Base-by-base conservation (phyloP, 2,888 invertebrate species). In the Pyrgus malvae region DNA sequence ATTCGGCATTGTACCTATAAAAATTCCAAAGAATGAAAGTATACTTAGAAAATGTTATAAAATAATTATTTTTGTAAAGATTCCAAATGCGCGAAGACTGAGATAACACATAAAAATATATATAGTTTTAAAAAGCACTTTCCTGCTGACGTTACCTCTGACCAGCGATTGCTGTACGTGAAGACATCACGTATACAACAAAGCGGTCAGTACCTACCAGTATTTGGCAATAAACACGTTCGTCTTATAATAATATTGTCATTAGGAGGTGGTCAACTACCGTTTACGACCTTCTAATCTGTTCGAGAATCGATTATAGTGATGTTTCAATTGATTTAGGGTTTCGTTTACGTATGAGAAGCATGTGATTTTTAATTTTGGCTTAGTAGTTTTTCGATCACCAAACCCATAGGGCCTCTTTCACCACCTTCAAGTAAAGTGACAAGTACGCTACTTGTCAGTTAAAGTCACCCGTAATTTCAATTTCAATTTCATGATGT, bases 231-330 rank as follows among this genome's bases (percentile, higher is more conserved):
- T 70, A 74, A 74, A 76, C 70, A 63, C 66, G 63, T 68, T 64
- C 58, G 66, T 58, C 65, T 76, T 78, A 76, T 71, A 79, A 82
- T 83, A 81, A 81, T 80, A 82, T 82, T 83, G 76, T 79, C 80
- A 81, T 83, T 82, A 83, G 72, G 59, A 64, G 51, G 60, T 66
- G 67, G 66, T 60, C 49, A 58, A 54, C 64, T 60, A 33, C 56
- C 38, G 51, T 65, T 76, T 76, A 70, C 44, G 44, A 44, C 44
- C 51, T 53, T 45, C 37, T 45, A 45, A 53, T 53, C 42, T 53
- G 14, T 38, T 27, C 25, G 21, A 37, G 42, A 44, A 45, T 45
- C 38, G 29, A 45, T 45, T 37, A 29, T 31, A 40, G n/a, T 21
- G 21, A 42, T 35, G 33, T 23, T 37, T 48, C 48, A 48, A 48